Evolutionary conservation across 2,113 vertebrate species (phyloP).

Genomic region (Gavia stellata): DNA sequence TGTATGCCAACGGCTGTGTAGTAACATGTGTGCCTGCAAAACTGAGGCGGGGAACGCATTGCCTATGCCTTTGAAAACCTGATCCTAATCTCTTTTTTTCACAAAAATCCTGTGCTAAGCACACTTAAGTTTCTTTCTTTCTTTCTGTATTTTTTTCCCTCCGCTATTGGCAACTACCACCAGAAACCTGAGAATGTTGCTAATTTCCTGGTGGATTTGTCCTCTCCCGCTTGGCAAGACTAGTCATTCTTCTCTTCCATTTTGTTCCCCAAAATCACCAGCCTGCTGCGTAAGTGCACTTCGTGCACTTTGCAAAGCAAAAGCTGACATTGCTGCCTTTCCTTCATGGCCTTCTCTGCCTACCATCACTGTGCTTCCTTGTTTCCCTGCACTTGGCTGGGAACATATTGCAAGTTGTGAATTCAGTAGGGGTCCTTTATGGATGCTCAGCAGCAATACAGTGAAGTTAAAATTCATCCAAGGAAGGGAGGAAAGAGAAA

Average conservation of each 20-base stretch:
- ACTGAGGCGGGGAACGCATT: neutral
- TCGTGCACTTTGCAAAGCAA: neutral
- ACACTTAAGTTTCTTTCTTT: neutral
- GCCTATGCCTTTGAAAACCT: neutral
- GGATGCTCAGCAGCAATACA: neutral
- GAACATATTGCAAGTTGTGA: neutral
- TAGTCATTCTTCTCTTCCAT: neutral
- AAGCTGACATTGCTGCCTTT: neutral
- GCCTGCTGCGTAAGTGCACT: neutral
- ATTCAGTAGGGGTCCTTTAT: neutral
- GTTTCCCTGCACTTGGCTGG: neutral
- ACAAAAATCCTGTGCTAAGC: neutral
- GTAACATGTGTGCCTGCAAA: neutral
- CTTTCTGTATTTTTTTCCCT: neutral
- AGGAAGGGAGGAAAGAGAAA: neutral
- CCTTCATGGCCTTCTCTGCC: neutral
- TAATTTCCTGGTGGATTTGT: conserved; percentile 21
- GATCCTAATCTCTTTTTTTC: neutral
- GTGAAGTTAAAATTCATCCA: neutral
- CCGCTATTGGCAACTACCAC: neutral
- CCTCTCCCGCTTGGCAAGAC: neutral
- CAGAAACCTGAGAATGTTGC: conserved; percentile 17
- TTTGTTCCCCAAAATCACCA: neutral
- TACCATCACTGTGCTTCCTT: neutral
- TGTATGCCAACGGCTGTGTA: neutral